phyloP scores from a whole-genome alignment of 2,113 vertebrate species.

The Xyrauchen texanus region DNA sequence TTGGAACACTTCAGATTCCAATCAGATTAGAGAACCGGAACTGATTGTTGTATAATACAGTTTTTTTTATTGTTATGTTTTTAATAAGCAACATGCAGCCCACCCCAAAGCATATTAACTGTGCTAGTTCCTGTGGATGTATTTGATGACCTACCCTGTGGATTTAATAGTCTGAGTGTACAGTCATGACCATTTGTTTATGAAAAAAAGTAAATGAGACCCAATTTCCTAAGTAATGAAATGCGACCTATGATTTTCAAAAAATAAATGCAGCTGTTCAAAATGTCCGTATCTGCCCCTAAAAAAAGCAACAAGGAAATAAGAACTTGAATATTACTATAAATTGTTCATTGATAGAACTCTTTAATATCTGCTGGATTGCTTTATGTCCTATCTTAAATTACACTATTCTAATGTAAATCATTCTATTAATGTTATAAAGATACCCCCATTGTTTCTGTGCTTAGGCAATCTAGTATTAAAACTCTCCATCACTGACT shows the following conservation, averaged over 20 bases:
- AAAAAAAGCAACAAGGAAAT: background rate
- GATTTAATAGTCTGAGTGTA: slow-evolving; percentile 56
- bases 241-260: background rate
- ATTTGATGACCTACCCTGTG: slow-evolving; percentile 54
- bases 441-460: slow-evolving; percentile 36
- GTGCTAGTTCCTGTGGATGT: slow-evolving; percentile 27
- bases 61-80: background rate
- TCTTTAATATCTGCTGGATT: slow-evolving; percentile 11
- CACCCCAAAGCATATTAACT: slow-evolving; percentile 16
- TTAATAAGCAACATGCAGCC: slow-evolving; percentile 31
- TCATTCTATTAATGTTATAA: slow-evolving; percentile 35
- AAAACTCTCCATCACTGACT: slow-evolving; percentile 2
- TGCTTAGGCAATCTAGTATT: slow-evolving; percentile 4
- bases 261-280: slow-evolving; percentile 6
- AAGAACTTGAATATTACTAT: background rate
- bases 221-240: too few relatives aligned
- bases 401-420: slow-evolving; percentile 5
- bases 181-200: slow-evolving; percentile 59
- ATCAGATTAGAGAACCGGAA: too few relatives aligned
- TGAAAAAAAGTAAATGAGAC: slow-evolving; percentile 24
- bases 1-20: too few relatives aligned
- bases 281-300: background rate
- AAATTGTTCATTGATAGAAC: background rate
- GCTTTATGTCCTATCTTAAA: background rate
- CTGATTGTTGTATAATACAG: too few relatives aligned